Conservation (phyloP, 2,888 invertebrate species). For the Andricus curvator region DNA sequence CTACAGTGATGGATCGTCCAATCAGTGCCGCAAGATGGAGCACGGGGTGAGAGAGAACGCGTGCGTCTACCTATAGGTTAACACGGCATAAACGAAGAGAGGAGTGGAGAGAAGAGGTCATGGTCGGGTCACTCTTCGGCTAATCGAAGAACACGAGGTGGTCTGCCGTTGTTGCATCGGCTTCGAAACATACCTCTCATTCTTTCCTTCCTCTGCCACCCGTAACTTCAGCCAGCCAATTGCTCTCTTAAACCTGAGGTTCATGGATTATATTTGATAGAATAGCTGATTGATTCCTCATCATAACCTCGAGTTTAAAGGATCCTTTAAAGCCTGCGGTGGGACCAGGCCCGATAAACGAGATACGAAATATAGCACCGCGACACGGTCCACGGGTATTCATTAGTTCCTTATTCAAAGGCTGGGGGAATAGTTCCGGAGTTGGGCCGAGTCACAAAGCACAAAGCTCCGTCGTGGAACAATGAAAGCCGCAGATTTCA, state of each 20-base stretch:
- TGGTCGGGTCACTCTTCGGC: slow-evolving; percentile 77
- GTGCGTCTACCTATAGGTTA: slow-evolving; percentile 66
- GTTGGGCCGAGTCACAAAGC: slow-evolving; percentile 74
- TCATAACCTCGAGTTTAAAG: background rate
- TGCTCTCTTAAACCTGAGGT: background rate
- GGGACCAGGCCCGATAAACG: slow-evolving; percentile 48
- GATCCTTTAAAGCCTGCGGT: background rate
- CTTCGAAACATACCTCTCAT: slow-evolving; percentile 16
- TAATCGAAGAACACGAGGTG: slow-evolving; percentile 75
- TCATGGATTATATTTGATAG: background rate
- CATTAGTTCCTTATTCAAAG: slow-evolving; percentile 78
- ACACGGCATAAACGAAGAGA: slow-evolving; percentile 62
- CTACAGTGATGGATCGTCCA: slow-evolving; percentile 82
- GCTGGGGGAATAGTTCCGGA: slow-evolving; percentile 75
- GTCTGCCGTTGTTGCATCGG: slow-evolving; percentile 60
- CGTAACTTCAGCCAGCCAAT: background rate
- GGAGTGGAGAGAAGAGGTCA: slow-evolving; percentile 72
- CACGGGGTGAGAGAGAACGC: slow-evolving; percentile 67
- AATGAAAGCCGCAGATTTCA: slow-evolving; percentile 76
- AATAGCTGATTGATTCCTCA: background rate
- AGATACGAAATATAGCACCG: slow-evolving; percentile 53
- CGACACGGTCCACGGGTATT: slow-evolving; percentile 69
- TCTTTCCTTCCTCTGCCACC: background rate
- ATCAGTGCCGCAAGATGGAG: slow-evolving; percentile 80
- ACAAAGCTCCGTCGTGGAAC: slow-evolving; percentile 75